Conservation (phyloP, 2,113 vertebrate species). For the Opisthocomus hoazin region DNA sequence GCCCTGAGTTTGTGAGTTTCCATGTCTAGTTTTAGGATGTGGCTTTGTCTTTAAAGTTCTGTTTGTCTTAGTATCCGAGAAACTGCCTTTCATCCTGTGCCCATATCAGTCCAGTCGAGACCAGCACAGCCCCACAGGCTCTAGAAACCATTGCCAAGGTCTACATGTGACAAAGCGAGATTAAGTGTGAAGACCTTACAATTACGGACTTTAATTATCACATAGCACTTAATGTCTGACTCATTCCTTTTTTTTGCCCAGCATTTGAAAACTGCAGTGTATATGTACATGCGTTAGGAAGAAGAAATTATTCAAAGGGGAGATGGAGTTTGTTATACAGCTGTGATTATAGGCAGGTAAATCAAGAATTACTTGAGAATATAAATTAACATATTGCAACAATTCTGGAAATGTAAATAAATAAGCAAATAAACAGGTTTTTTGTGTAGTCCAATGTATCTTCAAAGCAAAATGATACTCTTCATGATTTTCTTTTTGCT, state of each 20-base stretch:
- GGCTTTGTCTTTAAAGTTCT: not conserved
- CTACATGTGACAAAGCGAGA: conserved; percentile 7
- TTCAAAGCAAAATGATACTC: not conserved
- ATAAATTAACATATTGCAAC: not conserved
- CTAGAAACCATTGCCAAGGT: not conserved
- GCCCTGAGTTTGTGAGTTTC: not conserved
- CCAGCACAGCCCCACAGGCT: not conserved
- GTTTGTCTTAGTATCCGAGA: not conserved
- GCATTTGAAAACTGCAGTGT: not conserved
- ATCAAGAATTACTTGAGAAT: not conserved
- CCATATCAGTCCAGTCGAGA: not conserved
- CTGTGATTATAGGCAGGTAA: not conserved
- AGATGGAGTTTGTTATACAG: not conserved
- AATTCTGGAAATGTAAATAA: not conserved
- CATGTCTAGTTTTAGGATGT: not conserved
- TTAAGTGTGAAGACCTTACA: conserved; percentile 14
- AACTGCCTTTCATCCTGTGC: not conserved
- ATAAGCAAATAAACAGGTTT: not conserved
- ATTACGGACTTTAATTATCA: conserved; percentile 7
- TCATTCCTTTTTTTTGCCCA: not conserved
- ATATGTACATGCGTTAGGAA: not conserved
- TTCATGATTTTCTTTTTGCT: not conserved
- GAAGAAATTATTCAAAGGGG: not conserved
- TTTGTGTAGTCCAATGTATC: not conserved
- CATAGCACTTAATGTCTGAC: not conserved